Base-by-base conservation (phyloP, 1,140 invertebrate genomes). In the Euborellia annulipes region DNA sequence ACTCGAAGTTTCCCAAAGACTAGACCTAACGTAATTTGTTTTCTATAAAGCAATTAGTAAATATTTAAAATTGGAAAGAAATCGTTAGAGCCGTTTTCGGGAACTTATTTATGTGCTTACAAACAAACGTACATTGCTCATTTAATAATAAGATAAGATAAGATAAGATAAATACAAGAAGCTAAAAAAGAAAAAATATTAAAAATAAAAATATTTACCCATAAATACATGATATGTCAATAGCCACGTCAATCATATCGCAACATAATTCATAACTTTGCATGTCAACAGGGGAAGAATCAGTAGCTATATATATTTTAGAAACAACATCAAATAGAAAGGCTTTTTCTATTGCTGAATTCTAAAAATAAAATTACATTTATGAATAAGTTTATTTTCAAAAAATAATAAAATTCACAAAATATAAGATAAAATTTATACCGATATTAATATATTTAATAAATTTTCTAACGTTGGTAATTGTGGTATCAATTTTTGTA, bases 181-280 rank as follows among this genome's bases (percentile, higher is more conserved):
- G n/a, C n/a, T n/a, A n/a, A n/a, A n/a, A n/a, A n/a, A n/a, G n/a
- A n/a, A n/a, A 19, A 43, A 32, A 11, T 27, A 27, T 27, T n/a
- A 21, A 19, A 37, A 51, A 27, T 43, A 43, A 16, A 52, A 43
- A 18, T 51, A 50, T 58, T 65, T 67, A 92, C 86, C 95, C 95
- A 73, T 98, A 99, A 65, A 99, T 98, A 66, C 87, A 90, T 7
- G 93, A 97, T 27, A 99, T 80, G 70, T 99, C 95, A 52, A 98
- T 94, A 47, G 97, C 91, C 46, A 98, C 92, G 73, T 99, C 95
- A 54, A 99, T 98, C 94, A 98, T 98, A 70, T 99, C 95, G 73
- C 95, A 98, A 68, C 94, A 98, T 2, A 98, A 67, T 65, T 99
- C 95, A 61, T 98, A 98, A 59, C 87, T 92, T 68, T 98, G 93